A percentile compares a stretch with the other conserved stretches of the same genome.
Conservation (phyloP, 2,113 vertebrate genomes). For the Narcine bancroftii region DNA sequence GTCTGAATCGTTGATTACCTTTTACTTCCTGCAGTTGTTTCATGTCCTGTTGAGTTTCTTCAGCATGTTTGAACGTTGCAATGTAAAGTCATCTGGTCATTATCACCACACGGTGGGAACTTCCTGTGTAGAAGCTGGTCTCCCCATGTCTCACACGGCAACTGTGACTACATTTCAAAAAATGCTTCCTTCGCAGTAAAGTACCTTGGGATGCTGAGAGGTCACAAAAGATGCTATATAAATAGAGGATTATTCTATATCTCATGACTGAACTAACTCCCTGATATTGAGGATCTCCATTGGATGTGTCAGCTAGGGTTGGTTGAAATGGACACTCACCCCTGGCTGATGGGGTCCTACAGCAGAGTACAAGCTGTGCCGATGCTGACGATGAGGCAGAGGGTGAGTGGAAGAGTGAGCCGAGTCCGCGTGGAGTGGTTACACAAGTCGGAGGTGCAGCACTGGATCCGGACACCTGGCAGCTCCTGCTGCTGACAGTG, state of each 20-base stretch:
- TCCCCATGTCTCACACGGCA: too few relatives aligned
- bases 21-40: too few relatives aligned
- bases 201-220: too few relatives aligned
- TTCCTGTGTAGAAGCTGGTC: too few relatives aligned
- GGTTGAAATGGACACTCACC: background rate
- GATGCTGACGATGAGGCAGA: slow-evolving; percentile 40
- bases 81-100: too few relatives aligned
- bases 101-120: too few relatives aligned
- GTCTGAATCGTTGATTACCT: too few relatives aligned
- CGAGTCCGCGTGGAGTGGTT: slow-evolving; percentile 47
- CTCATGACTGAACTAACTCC: background rate
- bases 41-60: too few relatives aligned
- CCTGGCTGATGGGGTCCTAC: slow-evolving; percentile 8
- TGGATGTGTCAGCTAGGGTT: background rate
- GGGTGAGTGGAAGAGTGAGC: rapidly evolving
- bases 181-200: too few relatives aligned
- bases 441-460: slow-evolving; percentile 72
- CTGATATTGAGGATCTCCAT: background rate
- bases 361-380: slow-evolving; percentile 30
- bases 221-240: background rate
- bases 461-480: slow-evolving; percentile 78
- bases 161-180: too few relatives aligned
- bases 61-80: too few relatives aligned
- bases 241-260: background rate
- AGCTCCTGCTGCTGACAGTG: slow-evolving; percentile 85